Evolutionary conservation across 2,888 invertebrate genomes (phyloP).

Genomic region (Yponomeuta sedellus): DNA sequence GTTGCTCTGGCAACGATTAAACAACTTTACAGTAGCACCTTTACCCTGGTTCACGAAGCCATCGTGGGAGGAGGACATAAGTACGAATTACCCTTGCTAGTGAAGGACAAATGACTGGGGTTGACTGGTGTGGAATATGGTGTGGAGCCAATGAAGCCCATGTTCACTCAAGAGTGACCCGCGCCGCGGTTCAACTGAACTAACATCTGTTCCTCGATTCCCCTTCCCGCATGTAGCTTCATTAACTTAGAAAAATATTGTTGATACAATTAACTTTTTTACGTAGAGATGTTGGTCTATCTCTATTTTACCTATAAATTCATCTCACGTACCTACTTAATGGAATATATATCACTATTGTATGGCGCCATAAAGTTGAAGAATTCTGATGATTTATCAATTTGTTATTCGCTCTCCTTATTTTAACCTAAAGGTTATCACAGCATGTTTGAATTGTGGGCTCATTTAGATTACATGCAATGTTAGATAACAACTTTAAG

Average conservation of each 20-base stretch:
- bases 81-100: conserved; percentile 24
- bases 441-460: not conserved
- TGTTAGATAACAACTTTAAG: not conserved
- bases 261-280: not conserved
- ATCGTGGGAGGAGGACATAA: conserved; percentile 25
- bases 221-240: conserved; percentile 7
- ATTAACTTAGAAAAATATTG: not conserved
- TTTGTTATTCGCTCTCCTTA: not conserved
- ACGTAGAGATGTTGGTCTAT: not conserved
- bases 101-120: conserved; percentile 49
- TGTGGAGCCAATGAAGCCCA: conserved; percentile 44
- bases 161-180: conserved; percentile 67
- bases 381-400: not conserved
- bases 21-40: conserved; percentile 57
- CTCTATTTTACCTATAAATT: not conserved
- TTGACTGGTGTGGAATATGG: conserved; percentile 44
- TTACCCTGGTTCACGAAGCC: conserved; percentile 34
- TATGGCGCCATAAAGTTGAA: not conserved
- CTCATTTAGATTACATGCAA: not conserved
- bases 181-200: conserved; percentile 44
- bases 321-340: too few relatives aligned
- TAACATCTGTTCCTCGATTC: conserved; percentile 49
- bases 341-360: not conserved
- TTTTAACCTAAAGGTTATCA: conserved; percentile 1
- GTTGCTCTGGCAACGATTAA: conserved; percentile 70